phyloP scores from a whole-genome alignment of 2,113 vertebrate species.

The Ceyx margarethae region DNA sequence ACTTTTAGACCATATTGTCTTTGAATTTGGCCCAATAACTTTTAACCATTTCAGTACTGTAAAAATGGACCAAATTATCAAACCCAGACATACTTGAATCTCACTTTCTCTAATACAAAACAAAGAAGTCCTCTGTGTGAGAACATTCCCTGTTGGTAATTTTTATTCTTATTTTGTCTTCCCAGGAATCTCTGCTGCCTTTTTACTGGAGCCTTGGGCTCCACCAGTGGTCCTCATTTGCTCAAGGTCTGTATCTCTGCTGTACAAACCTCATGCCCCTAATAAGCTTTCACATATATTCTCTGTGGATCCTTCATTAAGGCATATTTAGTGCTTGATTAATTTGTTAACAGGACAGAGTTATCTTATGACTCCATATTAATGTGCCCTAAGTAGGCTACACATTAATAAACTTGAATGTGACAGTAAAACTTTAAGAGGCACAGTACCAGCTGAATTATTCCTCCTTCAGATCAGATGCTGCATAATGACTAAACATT shows the following conservation, averaged over 20 bases:
- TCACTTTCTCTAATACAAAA: neutral
- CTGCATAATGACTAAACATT: conserved; percentile 23
- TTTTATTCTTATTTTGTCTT: neutral
- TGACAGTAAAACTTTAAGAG: conserved; percentile 33
- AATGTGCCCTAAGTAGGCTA: conserved; percentile 9
- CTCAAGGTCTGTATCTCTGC: neutral
- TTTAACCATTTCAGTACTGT: neutral
- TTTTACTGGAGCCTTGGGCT: neutral
- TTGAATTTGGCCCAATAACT: neutral
- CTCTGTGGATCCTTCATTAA: conserved; percentile 5
- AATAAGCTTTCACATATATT: neutral
- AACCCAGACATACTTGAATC: neutral
- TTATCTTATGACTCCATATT: neutral
- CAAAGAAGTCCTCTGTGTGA: neutral
- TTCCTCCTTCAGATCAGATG: conserved; percentile 39
- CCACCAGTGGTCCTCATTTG: neutral
- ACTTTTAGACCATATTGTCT: neutral
- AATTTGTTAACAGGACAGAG: conserved; percentile 26
- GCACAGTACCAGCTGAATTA: neutral
- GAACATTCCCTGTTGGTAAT: neutral
- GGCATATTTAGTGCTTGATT: conserved; percentile 33
- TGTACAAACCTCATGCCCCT: neutral
- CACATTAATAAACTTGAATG: conserved; percentile 30
- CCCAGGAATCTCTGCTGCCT: neutral
- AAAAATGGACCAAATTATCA: neutral